Conservation (phyloP, 1,140 invertebrate species). For the Lucilia cuprina region DNA sequence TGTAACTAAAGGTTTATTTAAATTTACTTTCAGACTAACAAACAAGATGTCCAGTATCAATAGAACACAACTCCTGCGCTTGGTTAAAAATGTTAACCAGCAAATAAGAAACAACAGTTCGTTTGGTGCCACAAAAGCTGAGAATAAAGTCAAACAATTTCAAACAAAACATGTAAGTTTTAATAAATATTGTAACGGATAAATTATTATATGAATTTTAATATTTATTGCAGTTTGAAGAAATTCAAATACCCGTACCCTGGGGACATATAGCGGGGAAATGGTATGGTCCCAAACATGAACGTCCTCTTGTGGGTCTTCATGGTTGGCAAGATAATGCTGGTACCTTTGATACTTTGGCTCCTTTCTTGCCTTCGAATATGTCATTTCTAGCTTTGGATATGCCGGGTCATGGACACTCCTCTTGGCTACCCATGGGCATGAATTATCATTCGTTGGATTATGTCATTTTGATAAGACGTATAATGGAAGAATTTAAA, state of each 20-base stretch:
- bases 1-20: not conserved
- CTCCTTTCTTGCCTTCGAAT: conserved; percentile 68
- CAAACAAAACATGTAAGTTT: conserved; percentile 35
- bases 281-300: conserved; percentile 71
- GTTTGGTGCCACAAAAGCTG: not conserved
- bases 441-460: conserved; percentile 69
- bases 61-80: not conserved
- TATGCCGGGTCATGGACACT: conserved; percentile 75
- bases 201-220: not conserved
- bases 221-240: conserved; percentile 63
- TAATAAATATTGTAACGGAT: not conserved
- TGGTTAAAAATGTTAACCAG: not conserved
- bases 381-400: conserved; percentile 72
- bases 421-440: conserved; percentile 71
- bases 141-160: not conserved
- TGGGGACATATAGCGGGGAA: conserved; percentile 75
- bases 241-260: conserved; percentile 71
- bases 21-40: not conserved
- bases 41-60: not conserved
- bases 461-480: conserved; percentile 65
- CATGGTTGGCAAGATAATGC: conserved; percentile 84
- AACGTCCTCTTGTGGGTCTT: conserved; percentile 72
- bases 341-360: conserved; percentile 74
- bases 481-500: conserved; percentile 70
- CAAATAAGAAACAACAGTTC: not conserved